A percentile compares a stretch with the other conserved stretches of the same genome.
Evolutionary conservation across 2,888 invertebrate species (phyloP).

Genomic region (Eupithecia exiguata): DNA sequence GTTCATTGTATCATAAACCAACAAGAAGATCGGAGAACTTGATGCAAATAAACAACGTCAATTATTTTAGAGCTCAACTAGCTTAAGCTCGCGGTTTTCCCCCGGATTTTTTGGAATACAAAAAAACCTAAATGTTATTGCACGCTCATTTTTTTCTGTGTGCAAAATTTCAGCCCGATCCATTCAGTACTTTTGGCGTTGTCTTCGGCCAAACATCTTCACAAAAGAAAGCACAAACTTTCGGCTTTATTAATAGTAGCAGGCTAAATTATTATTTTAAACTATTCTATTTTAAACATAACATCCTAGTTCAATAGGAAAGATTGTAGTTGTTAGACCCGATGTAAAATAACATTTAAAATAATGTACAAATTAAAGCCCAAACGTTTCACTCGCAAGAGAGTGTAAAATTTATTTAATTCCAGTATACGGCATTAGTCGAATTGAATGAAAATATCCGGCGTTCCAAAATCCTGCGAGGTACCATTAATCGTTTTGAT

Average conservation of each 20-base stretch:
- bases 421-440: conserved; percentile 64
- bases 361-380: conserved; percentile 28
- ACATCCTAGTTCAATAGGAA: background rate
- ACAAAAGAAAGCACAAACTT: too few relatives aligned
- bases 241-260: too few relatives aligned
- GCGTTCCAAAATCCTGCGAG: conserved; percentile 67
- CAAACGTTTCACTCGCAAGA: conserved; percentile 47
- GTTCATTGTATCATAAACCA: conserved; percentile 30
- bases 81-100: too few relatives aligned
- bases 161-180: too few relatives aligned
- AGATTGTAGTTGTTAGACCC: background rate
- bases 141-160: too few relatives aligned
- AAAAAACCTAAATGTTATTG: too few relatives aligned
- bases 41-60: background rate
- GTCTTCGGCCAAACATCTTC: too few relatives aligned
- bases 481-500: conserved; percentile 81
- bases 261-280: background rate
- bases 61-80: background rate
- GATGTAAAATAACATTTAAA: conserved; percentile 11
- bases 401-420: conserved; percentile 63
- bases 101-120: too few relatives aligned
- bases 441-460: conserved; percentile 77
- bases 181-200: too few relatives aligned
- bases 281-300: background rate
- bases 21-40: conserved; percentile 12